Conservation (phyloP, 2,113 vertebrate genomes). For the Trematocara zebra region DNA sequence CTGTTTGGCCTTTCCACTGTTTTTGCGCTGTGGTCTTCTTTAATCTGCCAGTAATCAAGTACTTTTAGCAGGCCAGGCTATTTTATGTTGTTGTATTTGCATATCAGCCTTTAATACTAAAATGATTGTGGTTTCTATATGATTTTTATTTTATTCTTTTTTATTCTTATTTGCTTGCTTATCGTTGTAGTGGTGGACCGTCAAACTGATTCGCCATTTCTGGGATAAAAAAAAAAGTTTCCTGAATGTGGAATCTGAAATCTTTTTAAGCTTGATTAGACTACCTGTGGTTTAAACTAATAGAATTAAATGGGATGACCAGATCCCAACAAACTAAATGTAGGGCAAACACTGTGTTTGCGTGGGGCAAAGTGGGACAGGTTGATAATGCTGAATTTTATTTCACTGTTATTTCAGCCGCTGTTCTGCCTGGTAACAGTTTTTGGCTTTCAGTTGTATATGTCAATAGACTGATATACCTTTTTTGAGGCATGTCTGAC, state of each 20-base stretch:
- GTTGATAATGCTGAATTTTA: background rate
- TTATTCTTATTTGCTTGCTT: background rate
- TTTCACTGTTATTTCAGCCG: background rate
- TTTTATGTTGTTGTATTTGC: background rate
- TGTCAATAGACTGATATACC: background rate
- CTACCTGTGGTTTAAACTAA: background rate
- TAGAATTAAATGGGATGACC: background rate
- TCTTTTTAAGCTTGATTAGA: background rate
- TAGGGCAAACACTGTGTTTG: background rate
- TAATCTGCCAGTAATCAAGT: background rate
- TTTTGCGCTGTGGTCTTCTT: background rate
- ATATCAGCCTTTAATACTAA: background rate
- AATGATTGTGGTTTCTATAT: background rate
- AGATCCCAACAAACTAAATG: background rate
- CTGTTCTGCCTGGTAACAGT: background rate
- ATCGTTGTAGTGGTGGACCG: fast-evolving
- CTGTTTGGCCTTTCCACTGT: background rate
- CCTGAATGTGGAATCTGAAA: background rate
- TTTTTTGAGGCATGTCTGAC: background rate
- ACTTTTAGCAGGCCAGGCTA: background rate
- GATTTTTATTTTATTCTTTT: background rate
- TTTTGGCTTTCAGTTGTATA: background rate
- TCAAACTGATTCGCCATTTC: background rate
- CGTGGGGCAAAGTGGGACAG: background rate
- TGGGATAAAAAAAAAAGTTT: background rate